These are phyloP conservation scores for Crotalus adamanteus DNA, from an alignment of 2,797 vertebrate species.

Conservation along the genomic window DNA sequence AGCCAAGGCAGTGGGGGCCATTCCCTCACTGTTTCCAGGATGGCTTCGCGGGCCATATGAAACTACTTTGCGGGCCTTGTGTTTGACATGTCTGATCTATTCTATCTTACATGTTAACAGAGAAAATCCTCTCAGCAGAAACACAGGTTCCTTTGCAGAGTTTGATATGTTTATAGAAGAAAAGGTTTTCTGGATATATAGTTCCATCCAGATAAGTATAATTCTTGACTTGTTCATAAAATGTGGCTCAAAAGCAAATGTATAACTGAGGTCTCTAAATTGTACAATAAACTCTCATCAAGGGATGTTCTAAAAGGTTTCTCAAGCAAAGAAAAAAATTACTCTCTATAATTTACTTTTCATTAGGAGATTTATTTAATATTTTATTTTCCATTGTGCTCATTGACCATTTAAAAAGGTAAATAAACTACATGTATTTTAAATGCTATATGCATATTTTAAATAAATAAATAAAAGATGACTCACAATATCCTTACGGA, in stretches of 20 bases:
- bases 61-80: too few species aligned
- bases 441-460: background rate
- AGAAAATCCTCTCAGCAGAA: conserved; percentile 8
- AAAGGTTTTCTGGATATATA: conserved; percentile 18
- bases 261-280: conserved; percentile 43
- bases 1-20: too few species aligned
- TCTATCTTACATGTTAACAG: background rate
- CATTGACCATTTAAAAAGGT: conserved; percentile 49
- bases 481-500: conserved; percentile 45
- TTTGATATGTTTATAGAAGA: conserved; percentile 24
- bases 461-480: conserved; percentile 52
- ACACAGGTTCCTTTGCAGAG: conserved; percentile 31
- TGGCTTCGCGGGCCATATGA: too few species aligned
- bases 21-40: too few species aligned
- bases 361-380: conserved; percentile 35
- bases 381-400: conserved; percentile 55
- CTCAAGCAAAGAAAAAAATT: conserved; percentile 38
- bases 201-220: conserved; percentile 15
- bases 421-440: conserved; percentile 29
- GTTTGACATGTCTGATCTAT: background rate
- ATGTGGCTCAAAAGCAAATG: conserved; percentile 55
- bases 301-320: conserved; percentile 57
- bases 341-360: background rate
- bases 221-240: conserved; percentile 24
- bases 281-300: conserved; percentile 58